Evolutionary conservation across 2,797 vertebrate genomes (phyloP), one percentile per base, ranked within the genome.

Genomic region (Malacoraja senta): DNA sequence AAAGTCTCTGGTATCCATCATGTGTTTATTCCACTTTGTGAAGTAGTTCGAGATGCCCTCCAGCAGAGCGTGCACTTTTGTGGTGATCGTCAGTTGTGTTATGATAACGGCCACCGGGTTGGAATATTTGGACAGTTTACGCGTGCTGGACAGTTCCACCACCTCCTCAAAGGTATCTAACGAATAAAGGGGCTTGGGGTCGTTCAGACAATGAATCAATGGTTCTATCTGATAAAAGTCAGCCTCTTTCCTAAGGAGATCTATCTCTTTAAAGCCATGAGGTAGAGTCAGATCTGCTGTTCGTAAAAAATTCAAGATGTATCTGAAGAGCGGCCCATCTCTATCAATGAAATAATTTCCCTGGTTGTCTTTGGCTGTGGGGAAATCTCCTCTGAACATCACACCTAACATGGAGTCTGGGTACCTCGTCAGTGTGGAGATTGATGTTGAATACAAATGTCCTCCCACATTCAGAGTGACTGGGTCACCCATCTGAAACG

Each of bases 1-100:
- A 95, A 98, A 99, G 97, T 99, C 99, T 95, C 99, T 97, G 76
- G 99, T 99, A 96, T 99, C 99, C 99, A 99, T 99, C 99, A 99
- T 99, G 95, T 99, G 99, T 95, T 99, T 99, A 95, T 98, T 99
- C 99, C 99, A 99, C 95, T 99, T 99, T 0, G 98, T 99, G 94
- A 99, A 99, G 95, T 98, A 97, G 96, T 99, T 99, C 93, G 98
- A 98, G 94, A 99, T 98, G 61, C 99, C 98, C 94, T 99, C 99
- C 78, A 99, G 96, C 84, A 99, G 96, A 0, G 98, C 97, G 2
- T 99, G 98, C 76, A 99, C 98, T 95, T 99, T 99, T 0, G 99
- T 99, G 0, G 99, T 99, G 95, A 99, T 98, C 93, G 98, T 99
- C 84, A 99, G 96, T 94, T 99, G 99, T 0, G 99, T 99, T 94